These are phyloP conservation scores for Euthynnus affinis DNA, from an alignment of 2,797 vertebrate genomes.

Conservation along the genomic window DNA sequence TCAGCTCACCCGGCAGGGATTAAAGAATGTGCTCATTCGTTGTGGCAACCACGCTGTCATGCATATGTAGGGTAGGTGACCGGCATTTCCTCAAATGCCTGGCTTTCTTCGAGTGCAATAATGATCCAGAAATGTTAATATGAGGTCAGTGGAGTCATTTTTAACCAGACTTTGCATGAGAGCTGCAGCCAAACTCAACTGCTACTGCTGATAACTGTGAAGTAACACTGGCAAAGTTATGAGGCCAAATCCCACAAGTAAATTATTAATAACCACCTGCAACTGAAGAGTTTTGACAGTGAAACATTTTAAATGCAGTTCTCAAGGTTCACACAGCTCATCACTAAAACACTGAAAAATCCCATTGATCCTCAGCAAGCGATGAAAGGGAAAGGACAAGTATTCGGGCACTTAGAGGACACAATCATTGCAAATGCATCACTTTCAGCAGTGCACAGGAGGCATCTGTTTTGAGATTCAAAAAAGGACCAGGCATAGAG, in stretches of 20 bases:
- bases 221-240: neutral
- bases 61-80: constrained; percentile 20
- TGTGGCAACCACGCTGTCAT: constrained; percentile 35
- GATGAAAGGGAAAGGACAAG: too few relatives aligned
- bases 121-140: constrained; percentile 6
- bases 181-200: neutral
- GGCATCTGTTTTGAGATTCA: too few relatives aligned
- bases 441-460: too few relatives aligned
- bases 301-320: too few relatives aligned
- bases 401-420: too few relatives aligned
- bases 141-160: constrained; percentile 9
- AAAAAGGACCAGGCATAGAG: too few relatives aligned
- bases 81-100: constrained; percentile 3
- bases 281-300: neutral
- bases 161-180: neutral
- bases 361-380: too few relatives aligned
- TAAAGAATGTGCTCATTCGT: constrained; percentile 45
- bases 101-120: constrained; percentile 1
- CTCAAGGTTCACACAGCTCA: too few relatives aligned
- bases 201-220: neutral
- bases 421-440: too few relatives aligned
- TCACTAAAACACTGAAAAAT: too few relatives aligned
- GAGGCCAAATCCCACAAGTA: neutral
- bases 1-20: constrained; percentile 49
- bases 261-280: neutral